Evolutionary conservation across 2,797 vertebrate genomes (phyloP), one percentile per base, ranked within the genome.

Genomic region (Allochrocebus solatus): DNA sequence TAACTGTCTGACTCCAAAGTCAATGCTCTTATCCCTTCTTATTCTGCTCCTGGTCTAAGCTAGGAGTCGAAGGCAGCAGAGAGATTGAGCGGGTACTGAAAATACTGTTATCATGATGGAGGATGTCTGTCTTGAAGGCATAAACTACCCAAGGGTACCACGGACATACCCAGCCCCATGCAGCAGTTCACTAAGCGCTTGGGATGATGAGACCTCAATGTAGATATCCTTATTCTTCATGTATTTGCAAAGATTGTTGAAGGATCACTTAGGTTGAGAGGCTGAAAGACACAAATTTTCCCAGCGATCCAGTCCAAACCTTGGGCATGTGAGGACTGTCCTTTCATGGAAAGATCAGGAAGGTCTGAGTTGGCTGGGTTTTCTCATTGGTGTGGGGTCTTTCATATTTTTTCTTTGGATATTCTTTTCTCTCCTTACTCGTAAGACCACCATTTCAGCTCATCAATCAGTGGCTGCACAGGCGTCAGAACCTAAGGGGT

Each of bases 381-480:
- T 87, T n/a, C 13, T 5, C 21, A 46, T 13, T 1, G 0, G 2
- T 2, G 2, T n/a, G 14, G 11, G 16, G 30, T 80, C 70, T 4
- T 3, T n/a, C 12, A 9, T 19, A 11, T 30, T 8, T 88, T 83
- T 46, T 41, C 46, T 70, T 57, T 24, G 55, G 6, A 36, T 78
- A 1, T 3, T 11, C 30, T n/a, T 88, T 24, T 21, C 7, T 21
- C 28, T 86, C 41, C 14, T 43, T 30, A 0, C 24, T 93, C 59
- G 50, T 16, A 64, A 83, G 19, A 22, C 10, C 0, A 5, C 6
- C 4, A 19, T 14, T 33, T 50, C 59, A 22, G 6, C 12, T 80
- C 10, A 41, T 24, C 19, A 12, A 9, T 26, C 78, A 78, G 21
- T 2, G 22, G 13, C 46, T 89, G 2, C 2, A 4, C 13, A 41